Conservation (phyloP, 2,888 invertebrate genomes). For the Hartigia nigra region DNA sequence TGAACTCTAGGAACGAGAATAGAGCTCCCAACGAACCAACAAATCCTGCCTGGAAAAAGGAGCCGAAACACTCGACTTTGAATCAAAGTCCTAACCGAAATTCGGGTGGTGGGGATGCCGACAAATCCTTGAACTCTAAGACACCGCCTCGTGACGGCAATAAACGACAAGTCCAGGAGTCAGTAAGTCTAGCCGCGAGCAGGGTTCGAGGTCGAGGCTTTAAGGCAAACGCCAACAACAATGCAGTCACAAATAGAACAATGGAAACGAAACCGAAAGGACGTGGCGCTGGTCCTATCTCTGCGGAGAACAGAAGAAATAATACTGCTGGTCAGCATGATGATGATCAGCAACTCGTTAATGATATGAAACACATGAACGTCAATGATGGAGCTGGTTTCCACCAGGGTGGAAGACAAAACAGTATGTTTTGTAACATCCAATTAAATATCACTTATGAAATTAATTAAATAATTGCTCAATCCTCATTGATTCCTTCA, state of each 20-base stretch:
- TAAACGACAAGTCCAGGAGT: constrained; percentile 54
- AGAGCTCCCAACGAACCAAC: constrained; percentile 55
- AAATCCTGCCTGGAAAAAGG: constrained; percentile 58
- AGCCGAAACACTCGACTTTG: constrained; percentile 44
- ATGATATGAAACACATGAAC: constrained; percentile 57
- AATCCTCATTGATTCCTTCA: constrained; percentile 18
- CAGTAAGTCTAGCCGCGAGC: constrained; percentile 51
- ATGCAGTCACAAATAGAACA: constrained; percentile 52
- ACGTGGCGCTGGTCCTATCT: constrained; percentile 49
- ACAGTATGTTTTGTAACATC: constrained; percentile 44
- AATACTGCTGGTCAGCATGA: constrained; percentile 45
- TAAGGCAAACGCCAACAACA: constrained; percentile 56
- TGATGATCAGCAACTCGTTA: constrained; percentile 54
- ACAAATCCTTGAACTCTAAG: constrained; percentile 43
- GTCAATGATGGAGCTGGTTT: constrained; percentile 50
- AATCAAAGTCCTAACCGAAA: constrained; percentile 53
- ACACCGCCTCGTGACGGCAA: constrained; percentile 45
- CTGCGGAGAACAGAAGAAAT: constrained; percentile 47
- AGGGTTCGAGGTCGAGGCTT: constrained; percentile 60
- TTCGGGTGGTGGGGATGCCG: constrained; percentile 39
- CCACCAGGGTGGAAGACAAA: constrained; percentile 51
- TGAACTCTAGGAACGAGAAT: constrained; percentile 53
- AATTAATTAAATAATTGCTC: neutral
- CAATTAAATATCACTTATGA: neutral
- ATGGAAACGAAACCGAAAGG: constrained; percentile 57